Evolutionary conservation across 2,797 vertebrate species (phyloP).

Genomic region (Ctenochaetus hawaiiensis): DNA sequence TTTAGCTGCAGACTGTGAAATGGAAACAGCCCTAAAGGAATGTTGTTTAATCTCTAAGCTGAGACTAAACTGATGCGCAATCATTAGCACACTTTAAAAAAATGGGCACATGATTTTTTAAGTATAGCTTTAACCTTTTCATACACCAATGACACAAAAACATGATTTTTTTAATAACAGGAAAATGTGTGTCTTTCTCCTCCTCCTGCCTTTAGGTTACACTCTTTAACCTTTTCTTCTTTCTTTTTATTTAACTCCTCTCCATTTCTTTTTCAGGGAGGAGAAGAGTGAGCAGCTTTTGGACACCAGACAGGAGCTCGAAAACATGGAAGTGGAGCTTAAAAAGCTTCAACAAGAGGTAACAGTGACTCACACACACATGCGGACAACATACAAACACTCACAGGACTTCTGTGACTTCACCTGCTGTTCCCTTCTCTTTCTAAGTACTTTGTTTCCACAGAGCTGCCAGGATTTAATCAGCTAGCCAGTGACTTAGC

Average conservation of each 20-base stretch:
- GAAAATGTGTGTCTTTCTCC: background rate
- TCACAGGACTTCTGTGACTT: conserved; percentile 11
- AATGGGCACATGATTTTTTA: background rate
- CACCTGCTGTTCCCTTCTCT: conserved; percentile 39
- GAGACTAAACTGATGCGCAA: background rate
- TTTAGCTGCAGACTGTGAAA: conserved; percentile 37
- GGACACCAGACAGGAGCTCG: conserved; percentile 96
- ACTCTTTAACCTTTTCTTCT: background rate
- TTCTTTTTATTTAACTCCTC: background rate
- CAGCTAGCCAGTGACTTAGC: conserved; percentile 60
- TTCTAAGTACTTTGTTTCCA: conserved; percentile 43
- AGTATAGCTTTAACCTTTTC: background rate
- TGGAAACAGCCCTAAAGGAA: conserved; percentile 44
- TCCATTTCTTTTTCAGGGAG: conserved; percentile 82
- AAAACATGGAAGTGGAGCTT: conserved; percentile 93
- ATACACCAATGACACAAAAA: background rate
- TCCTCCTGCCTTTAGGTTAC: background rate
- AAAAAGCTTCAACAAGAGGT: conserved; percentile 97
- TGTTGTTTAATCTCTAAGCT: conserved; percentile 2
- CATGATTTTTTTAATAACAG: background rate
- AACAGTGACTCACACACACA: background rate
- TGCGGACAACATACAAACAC: conserved; percentile 23
- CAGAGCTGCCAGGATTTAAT: conserved; percentile 66
- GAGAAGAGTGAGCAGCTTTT: conserved; percentile 98
- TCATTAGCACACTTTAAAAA: background rate